phyloP scores from a whole-genome alignment of 2,888 invertebrate genomes.

The Torymus tubicola region DNA sequence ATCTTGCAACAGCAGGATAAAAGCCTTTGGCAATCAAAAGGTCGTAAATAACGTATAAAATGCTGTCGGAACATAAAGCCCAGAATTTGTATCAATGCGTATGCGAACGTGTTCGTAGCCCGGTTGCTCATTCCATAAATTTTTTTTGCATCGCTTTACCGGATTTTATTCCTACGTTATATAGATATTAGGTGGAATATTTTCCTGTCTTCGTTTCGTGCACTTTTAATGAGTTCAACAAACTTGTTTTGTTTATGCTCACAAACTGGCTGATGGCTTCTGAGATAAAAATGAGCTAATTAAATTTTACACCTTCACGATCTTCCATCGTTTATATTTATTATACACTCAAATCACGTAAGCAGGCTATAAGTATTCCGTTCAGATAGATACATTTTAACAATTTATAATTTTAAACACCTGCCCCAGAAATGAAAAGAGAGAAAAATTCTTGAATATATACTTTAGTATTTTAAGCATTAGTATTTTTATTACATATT shows the following conservation, averaged over 20 bases:
- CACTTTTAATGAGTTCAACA: slow-evolving; percentile 44
- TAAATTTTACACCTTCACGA: slow-evolving; percentile 46
- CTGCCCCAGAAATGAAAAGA: too few relatives aligned
- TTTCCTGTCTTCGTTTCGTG: neutral
- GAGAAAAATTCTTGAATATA: too few relatives aligned
- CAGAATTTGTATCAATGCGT: slow-evolving; percentile 50
- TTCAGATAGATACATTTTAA: too few relatives aligned
- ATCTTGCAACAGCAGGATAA: slow-evolving; percentile 53
- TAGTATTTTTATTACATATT: too few relatives aligned
- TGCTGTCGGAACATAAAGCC: slow-evolving; percentile 37
- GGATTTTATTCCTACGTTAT: slow-evolving; percentile 23
- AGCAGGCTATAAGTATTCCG: neutral
- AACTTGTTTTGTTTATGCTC: slow-evolving; percentile 44
- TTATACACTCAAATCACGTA: neutral
- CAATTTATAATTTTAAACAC: too few relatives aligned
- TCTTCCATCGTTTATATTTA: slow-evolving; percentile 19
- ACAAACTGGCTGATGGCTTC: slow-evolving; percentile 21
- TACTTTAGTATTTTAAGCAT: too few relatives aligned
- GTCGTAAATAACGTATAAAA: slow-evolving; percentile 55
- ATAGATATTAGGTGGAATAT: slow-evolving; percentile 6
- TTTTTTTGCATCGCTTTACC: slow-evolving; percentile 38
- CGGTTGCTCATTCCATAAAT: slow-evolving; percentile 41
- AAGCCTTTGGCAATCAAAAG: slow-evolving; percentile 58
- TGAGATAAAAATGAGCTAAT: slow-evolving; percentile 32
- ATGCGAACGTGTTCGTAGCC: neutral